Conservation (phyloP, 2,113 vertebrate species). For the Callipepla californica region DNA sequence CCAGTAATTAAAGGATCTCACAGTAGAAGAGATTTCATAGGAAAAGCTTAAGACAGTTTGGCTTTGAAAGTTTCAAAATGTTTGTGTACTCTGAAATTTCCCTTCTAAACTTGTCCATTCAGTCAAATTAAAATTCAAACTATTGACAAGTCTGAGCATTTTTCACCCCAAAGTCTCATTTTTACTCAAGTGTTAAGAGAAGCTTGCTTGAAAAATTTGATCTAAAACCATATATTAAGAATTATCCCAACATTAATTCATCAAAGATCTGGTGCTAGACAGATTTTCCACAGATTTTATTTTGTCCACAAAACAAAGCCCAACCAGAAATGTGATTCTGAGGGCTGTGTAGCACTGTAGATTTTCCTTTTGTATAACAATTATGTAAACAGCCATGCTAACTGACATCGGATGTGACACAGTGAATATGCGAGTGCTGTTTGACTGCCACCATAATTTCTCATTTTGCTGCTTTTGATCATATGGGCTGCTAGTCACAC, state of each 20-base stretch:
- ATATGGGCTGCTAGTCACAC: neutral
- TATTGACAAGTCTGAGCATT: neutral
- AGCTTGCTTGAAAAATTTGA: neutral
- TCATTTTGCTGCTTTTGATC: constrained; percentile 53
- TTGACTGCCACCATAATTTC: constrained; percentile 62
- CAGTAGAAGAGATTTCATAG: neutral
- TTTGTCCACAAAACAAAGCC: constrained; percentile 65
- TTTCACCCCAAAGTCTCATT: neutral
- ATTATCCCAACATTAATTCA: rapidly evolving
- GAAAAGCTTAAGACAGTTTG: neutral
- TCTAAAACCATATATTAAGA: neutral
- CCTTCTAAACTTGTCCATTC: neutral
- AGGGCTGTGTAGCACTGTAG: constrained; percentile 68
- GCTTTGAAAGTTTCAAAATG: neutral
- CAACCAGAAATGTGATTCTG: constrained; percentile 23
- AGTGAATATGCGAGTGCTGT: constrained; percentile 36
- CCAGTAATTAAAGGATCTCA: neutral
- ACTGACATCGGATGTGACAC: constrained; percentile 40
- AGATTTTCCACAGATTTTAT: constrained; percentile 19
- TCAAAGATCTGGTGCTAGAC: neutral
- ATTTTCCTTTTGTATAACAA: constrained; percentile 73
- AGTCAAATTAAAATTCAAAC: neutral
- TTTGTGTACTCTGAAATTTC: neutral
- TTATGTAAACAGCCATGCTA: constrained; percentile 61
- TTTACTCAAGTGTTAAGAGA: neutral